Evolutionary conservation across 2,113 vertebrate genomes (phyloP).

Genomic region (human (Homo sapiens)): GRCh38 chr2:177494001-177494500

Average conservation of each 20-base stretch:
- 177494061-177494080: conserved; percentile 28
- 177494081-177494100: conserved; percentile 41
- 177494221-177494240: neutral
- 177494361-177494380: conserved; percentile 17
- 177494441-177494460: neutral
- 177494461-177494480: neutral
- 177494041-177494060: neutral
- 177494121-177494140: neutral
- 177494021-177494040: neutral
- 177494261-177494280: neutral
- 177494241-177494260: neutral
- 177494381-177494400: conserved; percentile 11
- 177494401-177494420: conserved; percentile 14
- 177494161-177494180: neutral
- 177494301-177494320: neutral
- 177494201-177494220: conserved; percentile 35
- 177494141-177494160: conserved; percentile 27
- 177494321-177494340: conserved; percentile 23
- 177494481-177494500: neutral
- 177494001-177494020: neutral
- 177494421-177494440: neutral
- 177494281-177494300: conserved; percentile 29
- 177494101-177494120: conserved; percentile 22
- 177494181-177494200: conserved; percentile 12
- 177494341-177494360: conserved; percentile 10